These are phyloP conservation scores for Neodiprion fabricii DNA, from an alignment of 1,140 invertebrate genomes.

Conservation along the genomic window DNA sequence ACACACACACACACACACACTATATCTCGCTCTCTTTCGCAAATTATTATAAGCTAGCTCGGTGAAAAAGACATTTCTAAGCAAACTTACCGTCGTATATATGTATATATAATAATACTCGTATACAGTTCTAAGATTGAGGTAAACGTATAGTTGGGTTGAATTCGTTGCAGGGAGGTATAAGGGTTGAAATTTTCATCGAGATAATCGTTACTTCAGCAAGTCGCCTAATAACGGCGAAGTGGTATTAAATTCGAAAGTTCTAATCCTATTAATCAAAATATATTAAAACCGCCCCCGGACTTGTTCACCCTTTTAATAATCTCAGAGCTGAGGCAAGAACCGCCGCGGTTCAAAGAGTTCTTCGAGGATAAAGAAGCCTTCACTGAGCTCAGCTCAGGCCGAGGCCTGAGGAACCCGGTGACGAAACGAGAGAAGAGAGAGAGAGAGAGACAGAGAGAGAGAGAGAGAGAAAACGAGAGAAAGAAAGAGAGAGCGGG, in stretches of 20 bases:
- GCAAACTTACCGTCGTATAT: no score
- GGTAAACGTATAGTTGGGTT: no score
- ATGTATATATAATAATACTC: no score
- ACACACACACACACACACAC: no score
- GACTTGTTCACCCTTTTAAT: slow-evolving; percentile 55
- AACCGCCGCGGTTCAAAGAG: slow-evolving; percentile 42
- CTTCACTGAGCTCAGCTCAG: not conserved
- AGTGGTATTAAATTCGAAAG: slow-evolving; percentile 21
- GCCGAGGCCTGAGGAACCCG: not conserved
- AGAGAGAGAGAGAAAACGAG: not conserved
- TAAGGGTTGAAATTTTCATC: slow-evolving; percentile 4
- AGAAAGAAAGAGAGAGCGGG: not conserved
- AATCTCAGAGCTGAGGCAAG: slow-evolving; percentile 39
- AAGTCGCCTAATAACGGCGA: slow-evolving; percentile 8
- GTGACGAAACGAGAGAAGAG: not conserved
- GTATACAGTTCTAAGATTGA: no score
- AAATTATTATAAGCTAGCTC: no score
- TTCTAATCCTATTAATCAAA: slow-evolving; percentile 58
- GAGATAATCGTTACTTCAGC: slow-evolving; percentile 5
- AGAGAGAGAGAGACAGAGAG: not conserved
- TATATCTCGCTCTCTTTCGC: no score
- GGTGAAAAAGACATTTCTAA: no score
- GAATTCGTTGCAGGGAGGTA: no score
- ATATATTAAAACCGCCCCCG: slow-evolving; percentile 51
- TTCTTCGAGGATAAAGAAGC: slow-evolving; percentile 23